Base-by-base conservation (phyloP, 2,888 invertebrate species). In the Scaptomyza reducta region DNA sequence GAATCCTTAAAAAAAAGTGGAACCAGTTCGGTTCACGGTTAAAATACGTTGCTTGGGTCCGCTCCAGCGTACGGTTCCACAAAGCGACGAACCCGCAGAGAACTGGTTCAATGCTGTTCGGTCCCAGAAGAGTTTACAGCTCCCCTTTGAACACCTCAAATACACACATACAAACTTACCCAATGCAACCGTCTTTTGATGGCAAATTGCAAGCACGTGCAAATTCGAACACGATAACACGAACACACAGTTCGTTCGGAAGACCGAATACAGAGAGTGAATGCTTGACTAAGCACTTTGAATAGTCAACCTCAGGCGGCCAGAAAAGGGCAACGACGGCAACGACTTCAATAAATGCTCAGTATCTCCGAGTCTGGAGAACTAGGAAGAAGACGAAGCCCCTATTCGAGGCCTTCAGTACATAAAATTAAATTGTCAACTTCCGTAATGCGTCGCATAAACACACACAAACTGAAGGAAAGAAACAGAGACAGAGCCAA, bases 371-470 rank as follows among this genome's bases (percentile, higher is more conserved):
- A 31, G 51, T 25, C 69, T 40, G 40, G 16, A 51, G 41, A 44
- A 13, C 22, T n/a, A 14, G 25, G 31, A 38, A 42, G 35, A 33
- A 38, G 6, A n/a, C 13, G 14, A 29, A 33, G 35, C 35, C 42
- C 16, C 16, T 42, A 27, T 14, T 45, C 10, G 22, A 47, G 47
- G 67, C 45, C 45, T 50, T 51, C 16, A 88, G 71, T 86, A 83
- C 88, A 86, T 87, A 83, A 86, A 83, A 88, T 86, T 87, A 83
- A 83, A 83, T 83, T 87, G 82, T 86, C 88, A 83, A 83, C 87
- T 83, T 83, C 88, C 86, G 87, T 64, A 77, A 77, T 70, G 75
- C 76, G 64, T 35, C 59, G 47, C 61, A 70, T 67, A 75, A 70
- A 67, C 71, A 74, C 44, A 55, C 55, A 55, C 57, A 59, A 29